Evolutionary conservation across 2,113 vertebrate genomes (phyloP).

Genomic region (Gopherus evgoodei): DNA sequence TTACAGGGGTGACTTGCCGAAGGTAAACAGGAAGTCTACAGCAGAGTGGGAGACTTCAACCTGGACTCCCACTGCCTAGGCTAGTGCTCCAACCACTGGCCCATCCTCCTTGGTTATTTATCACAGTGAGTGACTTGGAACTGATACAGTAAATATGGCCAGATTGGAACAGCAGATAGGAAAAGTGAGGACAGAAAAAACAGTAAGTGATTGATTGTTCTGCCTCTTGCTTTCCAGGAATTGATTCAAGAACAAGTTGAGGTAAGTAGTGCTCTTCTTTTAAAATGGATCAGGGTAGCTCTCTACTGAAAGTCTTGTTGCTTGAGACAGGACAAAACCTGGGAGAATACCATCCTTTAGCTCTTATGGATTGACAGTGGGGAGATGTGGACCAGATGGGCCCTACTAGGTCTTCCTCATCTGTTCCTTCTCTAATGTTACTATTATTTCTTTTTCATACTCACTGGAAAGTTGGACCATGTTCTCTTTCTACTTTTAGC

Average conservation of each 20-base stretch:
- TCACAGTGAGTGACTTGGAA: background rate
- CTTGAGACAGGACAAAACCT: background rate
- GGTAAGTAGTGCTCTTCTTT: conserved; percentile 79
- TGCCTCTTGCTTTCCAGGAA: conserved; percentile 83
- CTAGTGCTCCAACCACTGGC: background rate
- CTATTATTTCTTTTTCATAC: conserved; percentile 10
- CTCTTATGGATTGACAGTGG: background rate
- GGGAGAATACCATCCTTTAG: background rate
- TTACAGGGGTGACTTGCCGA: background rate
- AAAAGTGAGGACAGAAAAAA: background rate
- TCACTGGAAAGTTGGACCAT: conserved; percentile 41
- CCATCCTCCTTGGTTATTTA: background rate
- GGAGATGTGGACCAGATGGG: background rate
- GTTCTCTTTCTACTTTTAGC: conserved; percentile 74
- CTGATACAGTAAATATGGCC: background rate
- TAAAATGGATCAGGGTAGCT: background rate
- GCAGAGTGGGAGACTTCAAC: background rate
- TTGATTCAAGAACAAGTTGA: conserved; percentile 93
- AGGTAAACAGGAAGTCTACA: background rate
- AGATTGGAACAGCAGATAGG: background rate
- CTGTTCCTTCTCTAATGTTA: conserved; percentile 8
- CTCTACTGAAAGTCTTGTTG: background rate
- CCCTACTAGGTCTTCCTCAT: background rate
- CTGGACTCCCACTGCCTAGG: background rate
- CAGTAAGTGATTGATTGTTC: background rate